Conservation (phyloP, 2,888 invertebrate species). For the Vanessa cardui region DNA sequence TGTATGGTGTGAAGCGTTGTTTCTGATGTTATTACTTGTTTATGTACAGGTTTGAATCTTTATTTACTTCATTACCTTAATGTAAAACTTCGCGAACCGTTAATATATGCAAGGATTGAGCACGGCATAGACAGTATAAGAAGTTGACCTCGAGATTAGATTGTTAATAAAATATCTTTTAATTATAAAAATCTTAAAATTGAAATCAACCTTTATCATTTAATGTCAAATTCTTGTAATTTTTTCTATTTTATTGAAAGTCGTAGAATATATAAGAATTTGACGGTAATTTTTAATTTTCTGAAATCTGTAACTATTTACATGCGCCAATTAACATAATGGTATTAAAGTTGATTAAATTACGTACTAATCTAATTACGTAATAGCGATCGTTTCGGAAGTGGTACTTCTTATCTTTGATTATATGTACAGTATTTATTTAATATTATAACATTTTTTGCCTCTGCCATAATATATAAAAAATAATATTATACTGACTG, state of each 20-base stretch:
- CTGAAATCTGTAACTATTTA: too few species aligned
- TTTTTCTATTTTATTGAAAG: too few species aligned
- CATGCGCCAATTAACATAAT: too few species aligned
- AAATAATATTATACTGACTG: not conserved
- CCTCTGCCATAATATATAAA: not conserved
- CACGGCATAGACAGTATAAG: constrained; percentile 12
- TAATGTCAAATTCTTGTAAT: too few species aligned
- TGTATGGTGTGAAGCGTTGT: not conserved
- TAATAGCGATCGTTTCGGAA: too few species aligned
- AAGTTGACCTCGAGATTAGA: constrained; percentile 28
- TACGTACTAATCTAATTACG: too few species aligned
- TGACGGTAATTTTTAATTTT: too few species aligned
- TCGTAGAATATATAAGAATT: too few species aligned
- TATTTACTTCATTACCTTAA: not conserved
- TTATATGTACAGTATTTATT: too few species aligned
- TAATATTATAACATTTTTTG: too few species aligned
- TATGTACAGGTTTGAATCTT: not conserved
- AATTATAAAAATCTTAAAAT: not conserved
- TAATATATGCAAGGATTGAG: not conserved
- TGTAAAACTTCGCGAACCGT: not conserved
- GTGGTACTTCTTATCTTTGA: too few species aligned
- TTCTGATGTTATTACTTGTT: not conserved
- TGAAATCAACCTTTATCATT: not conserved
- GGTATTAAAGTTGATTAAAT: too few species aligned
- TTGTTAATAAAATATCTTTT: constrained; percentile 1